These are phyloP conservation scores for Amphipyra tragopoginis DNA, from an alignment of 2,888 invertebrate species.

Conservation along the genomic window DNA sequence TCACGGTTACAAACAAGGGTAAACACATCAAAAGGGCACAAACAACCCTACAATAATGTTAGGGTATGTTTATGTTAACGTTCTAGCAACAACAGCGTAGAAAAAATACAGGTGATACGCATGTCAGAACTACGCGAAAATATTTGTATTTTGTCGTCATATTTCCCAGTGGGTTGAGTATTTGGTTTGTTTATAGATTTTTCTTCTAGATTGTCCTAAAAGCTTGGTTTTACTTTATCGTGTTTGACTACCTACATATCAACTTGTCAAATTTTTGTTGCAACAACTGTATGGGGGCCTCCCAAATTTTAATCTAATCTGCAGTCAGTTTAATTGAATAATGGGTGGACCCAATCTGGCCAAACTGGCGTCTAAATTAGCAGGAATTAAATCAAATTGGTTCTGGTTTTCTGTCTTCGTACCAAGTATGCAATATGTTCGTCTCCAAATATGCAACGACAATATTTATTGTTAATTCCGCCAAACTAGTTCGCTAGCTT, in stretches of 20 bases:
- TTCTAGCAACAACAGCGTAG: slow-evolving; percentile 4
- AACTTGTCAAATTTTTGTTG: too few relatives aligned
- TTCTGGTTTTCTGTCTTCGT: neutral
- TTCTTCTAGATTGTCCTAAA: neutral
- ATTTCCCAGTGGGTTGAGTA: slow-evolving; percentile 30
- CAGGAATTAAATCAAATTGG: neutral
- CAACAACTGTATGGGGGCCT: too few relatives aligned
- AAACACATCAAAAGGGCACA: slow-evolving; percentile 38
- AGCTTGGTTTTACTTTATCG: neutral
- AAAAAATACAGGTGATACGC: slow-evolving; percentile 25
- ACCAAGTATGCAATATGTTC: neutral
- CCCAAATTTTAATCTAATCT: too few relatives aligned
- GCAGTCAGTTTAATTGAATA: too few relatives aligned
- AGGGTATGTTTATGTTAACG: slow-evolving; percentile 40
- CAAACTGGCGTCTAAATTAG: neutral
- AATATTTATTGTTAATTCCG: too few relatives aligned
- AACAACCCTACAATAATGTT: slow-evolving; percentile 31
- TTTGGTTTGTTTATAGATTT: slow-evolving; percentile 6
- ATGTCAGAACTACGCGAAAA: neutral
- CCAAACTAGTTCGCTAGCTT: too few relatives aligned
- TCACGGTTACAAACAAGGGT: slow-evolving; percentile 22
- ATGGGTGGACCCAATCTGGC: too few relatives aligned
- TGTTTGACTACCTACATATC: too few relatives aligned
- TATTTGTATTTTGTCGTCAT: slow-evolving; percentile 10
- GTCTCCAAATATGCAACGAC: too few relatives aligned